Evolutionary conservation across 2,113 vertebrate genomes (phyloP).

Genomic region (Caranx ignobilis): DNA sequence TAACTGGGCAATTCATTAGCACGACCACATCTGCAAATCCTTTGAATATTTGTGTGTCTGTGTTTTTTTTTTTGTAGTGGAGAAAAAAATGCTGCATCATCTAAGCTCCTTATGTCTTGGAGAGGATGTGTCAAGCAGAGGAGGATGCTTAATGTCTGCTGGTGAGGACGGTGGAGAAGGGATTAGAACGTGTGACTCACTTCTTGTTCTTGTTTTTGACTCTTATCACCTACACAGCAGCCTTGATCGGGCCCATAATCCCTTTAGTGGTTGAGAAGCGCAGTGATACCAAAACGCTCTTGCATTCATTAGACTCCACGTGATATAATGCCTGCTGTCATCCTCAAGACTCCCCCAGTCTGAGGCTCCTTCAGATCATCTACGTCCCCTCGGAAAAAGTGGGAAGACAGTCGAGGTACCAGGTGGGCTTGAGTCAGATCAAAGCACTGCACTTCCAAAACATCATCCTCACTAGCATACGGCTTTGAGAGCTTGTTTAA

Average conservation of each 20-base stretch:
- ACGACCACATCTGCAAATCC: conserved; percentile 11
- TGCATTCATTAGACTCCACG: conserved; percentile 44
- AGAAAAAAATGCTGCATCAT: conserved; percentile 58
- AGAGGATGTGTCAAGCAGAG: conserved; percentile 54
- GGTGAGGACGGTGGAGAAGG: conserved; percentile 34
- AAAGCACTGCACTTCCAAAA: conserved; percentile 34
- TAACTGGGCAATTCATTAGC: not conserved
- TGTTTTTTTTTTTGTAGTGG: not conserved
- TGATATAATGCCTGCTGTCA: conserved; percentile 46
- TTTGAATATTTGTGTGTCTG: not conserved
- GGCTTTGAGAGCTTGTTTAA: not conserved
- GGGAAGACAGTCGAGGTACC: conserved; percentile 22
- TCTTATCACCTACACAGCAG: conserved; percentile 69
- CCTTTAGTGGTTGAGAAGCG: conserved; percentile 61
- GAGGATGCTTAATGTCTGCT: conserved; percentile 64
- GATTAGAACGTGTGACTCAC: conserved; percentile 68
- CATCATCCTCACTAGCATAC: conserved; percentile 5
- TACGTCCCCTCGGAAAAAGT: conserved; percentile 34
- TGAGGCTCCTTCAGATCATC: conserved; percentile 41
- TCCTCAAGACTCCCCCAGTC: conserved; percentile 39
- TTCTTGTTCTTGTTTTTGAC: conserved; percentile 64
- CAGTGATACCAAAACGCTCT: conserved; percentile 45
- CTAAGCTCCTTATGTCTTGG: conserved; percentile 65
- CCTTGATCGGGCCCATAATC: conserved; percentile 68
- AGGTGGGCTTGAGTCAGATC: conserved; percentile 60